Conservation (phyloP, 2,113 vertebrate species). For the Onychorhynchus coronatus region DNA sequence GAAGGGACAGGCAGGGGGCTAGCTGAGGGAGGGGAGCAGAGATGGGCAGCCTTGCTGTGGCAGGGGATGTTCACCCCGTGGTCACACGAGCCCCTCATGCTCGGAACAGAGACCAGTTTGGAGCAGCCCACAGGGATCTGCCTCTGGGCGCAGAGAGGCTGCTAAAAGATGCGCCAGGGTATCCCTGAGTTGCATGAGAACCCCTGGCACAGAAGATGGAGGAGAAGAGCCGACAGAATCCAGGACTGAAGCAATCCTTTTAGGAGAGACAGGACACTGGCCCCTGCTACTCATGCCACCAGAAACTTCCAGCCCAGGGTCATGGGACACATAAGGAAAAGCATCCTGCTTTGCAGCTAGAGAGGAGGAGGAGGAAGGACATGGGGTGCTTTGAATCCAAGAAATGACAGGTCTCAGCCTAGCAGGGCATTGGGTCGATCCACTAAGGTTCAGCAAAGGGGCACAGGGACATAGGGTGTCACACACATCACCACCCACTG, state of each 20-base stretch:
- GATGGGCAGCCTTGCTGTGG: not conserved
- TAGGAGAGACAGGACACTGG: not conserved
- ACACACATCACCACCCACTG: not conserved
- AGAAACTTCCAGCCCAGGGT: not conserved
- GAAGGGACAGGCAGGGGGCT: not conserved
- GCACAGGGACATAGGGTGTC: accelerated
- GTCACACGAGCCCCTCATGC: not conserved
- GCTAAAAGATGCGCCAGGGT: not conserved
- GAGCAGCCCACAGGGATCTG: not conserved
- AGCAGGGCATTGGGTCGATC: not conserved
- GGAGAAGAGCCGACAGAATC: not conserved
- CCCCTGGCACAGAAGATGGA: not conserved
- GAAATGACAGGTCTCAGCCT: not conserved
- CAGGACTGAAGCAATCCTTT: not conserved
- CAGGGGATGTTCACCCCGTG: accelerated
- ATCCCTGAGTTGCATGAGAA: not conserved
- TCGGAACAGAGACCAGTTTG: not conserved
- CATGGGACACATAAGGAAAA: not conserved
- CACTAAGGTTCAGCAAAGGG: not conserved
- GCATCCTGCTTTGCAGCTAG: not conserved
- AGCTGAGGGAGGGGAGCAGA: not conserved
- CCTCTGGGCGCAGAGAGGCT: not conserved
- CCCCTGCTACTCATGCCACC: not conserved
- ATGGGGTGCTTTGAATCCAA: not conserved
- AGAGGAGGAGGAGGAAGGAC: not conserved